Conservation (phyloP, 2,113 vertebrate species). For the Phoenicopterus ruber region DNA sequence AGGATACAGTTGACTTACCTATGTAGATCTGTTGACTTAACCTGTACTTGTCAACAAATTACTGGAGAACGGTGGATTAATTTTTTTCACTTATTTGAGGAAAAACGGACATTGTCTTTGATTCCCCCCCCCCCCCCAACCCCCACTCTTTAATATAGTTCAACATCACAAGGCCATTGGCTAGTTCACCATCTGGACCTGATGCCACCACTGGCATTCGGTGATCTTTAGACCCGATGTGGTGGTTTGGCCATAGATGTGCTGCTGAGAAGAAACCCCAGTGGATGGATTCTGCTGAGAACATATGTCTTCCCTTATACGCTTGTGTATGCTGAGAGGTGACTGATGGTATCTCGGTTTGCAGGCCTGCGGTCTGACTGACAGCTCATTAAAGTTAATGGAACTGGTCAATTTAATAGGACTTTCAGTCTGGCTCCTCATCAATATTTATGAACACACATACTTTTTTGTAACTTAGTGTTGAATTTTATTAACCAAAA, state of each 20-base stretch:
- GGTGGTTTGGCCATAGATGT: too few relatives aligned
- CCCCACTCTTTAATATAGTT: background rate
- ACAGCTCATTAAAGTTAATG: background rate
- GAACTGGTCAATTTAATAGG: background rate
- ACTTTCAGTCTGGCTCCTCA: background rate
- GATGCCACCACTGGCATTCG: background rate
- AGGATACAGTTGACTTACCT: background rate
- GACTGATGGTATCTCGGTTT: background rate
- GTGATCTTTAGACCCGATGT: background rate
- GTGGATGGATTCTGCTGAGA: background rate
- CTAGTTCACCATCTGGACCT: background rate
- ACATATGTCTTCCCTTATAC: rapidly evolving
- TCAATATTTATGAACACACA: background rate
- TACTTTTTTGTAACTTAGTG: background rate
- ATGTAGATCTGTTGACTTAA: background rate
- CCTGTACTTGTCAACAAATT: background rate
- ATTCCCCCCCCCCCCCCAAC: rapidly evolving
- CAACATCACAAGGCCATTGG: background rate
- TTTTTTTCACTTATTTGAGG: background rate
- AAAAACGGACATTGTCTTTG: background rate
- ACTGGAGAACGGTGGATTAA: background rate
- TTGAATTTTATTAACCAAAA: background rate
- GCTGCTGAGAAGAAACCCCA: background rate
- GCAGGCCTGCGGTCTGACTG: background rate
- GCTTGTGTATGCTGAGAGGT: rapidly evolving